A percentile compares a stretch with the other conserved stretches of the same genome.
Evolutionary conservation across 1,140 invertebrate species (phyloP).

Genomic region (Cotesia vestalis): DNA sequence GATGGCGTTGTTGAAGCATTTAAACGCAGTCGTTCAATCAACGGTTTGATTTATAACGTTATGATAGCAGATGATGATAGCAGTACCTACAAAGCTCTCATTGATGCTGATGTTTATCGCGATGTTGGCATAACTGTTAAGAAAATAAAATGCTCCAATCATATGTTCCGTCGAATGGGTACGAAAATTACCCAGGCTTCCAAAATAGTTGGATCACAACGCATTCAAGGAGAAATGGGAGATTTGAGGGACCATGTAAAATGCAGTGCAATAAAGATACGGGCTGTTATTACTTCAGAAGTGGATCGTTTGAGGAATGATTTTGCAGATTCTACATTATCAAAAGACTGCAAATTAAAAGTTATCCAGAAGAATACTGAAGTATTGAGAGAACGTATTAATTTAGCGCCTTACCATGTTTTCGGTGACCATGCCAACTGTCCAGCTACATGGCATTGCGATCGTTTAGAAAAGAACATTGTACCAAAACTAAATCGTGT

Average conservation of each 20-base stretch:
- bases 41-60: conserved; percentile 52
- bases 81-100: conserved; percentile 38
- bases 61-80: conserved; percentile 60
- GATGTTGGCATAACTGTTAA: conserved; percentile 13
- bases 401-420: neutral
- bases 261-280: neutral
- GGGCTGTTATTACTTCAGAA: neutral
- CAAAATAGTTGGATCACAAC: neutral
- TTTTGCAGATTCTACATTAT: neutral
- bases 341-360: neutral
- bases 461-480: neutral
- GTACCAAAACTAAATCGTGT: neutral
- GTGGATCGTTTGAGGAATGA: neutral
- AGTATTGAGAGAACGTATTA: neutral
- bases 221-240: neutral
- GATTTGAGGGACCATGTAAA: neutral
- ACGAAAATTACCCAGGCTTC: conserved; percentile 11
- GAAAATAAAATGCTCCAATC: conserved; percentile 33
- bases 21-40: conserved; percentile 44
- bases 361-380: too few species aligned
- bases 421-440: neutral
- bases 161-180: conserved; percentile 20
- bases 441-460: neutral
- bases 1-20: conserved; percentile 57
- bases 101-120: conserved; percentile 6